Percentiles rank a stretch among this genome's conserved stretches.
These are phyloP conservation scores for Cassiopea xamachana DNA, from an alignment of 30 jellyfish, hydroid and myxozoan species.

Conservation along the genomic window DNA sequence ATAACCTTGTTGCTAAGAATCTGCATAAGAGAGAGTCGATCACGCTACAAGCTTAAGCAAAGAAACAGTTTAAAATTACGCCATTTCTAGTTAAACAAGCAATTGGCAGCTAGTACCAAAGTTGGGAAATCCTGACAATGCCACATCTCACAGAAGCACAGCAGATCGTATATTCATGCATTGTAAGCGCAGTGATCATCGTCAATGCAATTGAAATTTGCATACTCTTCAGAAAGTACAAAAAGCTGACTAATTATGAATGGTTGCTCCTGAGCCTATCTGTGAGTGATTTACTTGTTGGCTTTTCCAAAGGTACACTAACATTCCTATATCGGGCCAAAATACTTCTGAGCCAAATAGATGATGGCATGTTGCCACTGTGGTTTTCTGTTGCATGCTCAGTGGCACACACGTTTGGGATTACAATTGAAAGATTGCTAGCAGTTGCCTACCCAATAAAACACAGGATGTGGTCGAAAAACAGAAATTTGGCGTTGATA, in stretches of 20 bases:
- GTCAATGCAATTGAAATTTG: background rate
- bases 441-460: background rate
- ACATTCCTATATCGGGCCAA: background rate
- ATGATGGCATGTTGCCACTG: background rate
- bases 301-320: background rate
- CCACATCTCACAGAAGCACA: background rate
- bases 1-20: no score
- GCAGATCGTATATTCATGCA: background rate
- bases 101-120: background rate
- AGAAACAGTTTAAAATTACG: no score
- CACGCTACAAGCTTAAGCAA: no score
- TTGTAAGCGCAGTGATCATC: background rate
- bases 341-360: background rate
- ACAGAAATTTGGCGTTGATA: background rate
- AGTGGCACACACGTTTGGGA: background rate
- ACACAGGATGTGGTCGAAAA: background rate
- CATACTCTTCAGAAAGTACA: background rate
- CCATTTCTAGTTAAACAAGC: background rate
- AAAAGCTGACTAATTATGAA: conserved; percentile 4
- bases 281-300: conserved; percentile 11
- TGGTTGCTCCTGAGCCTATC: conserved; percentile 12
- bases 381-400: conserved; percentile 7
- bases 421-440: background rate
- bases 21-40: no score
- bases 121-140: background rate